Evolutionary conservation across 2,113 vertebrate genomes (phyloP).

Genomic region (Varanus komodoensis): DNA sequence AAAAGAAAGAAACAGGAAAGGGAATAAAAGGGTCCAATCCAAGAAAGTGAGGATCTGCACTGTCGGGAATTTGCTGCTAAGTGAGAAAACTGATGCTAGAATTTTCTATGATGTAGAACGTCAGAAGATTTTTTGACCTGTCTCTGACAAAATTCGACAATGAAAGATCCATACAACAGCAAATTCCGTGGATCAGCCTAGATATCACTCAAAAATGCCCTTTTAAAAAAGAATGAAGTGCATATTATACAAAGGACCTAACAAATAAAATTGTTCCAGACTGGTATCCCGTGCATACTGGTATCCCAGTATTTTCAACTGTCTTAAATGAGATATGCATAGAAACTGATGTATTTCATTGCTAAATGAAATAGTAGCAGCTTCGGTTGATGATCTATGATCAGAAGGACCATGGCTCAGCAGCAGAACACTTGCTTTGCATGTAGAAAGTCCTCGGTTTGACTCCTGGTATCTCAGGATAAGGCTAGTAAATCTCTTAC

Average conservation of each 20-base stretch:
- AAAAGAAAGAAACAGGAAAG: not conserved
- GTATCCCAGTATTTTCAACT: not conserved
- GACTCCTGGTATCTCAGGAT: too few relatives aligned
- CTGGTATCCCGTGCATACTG: too few relatives aligned
- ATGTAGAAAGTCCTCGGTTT: too few relatives aligned
- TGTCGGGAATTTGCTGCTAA: not conserved
- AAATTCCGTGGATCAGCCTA: not conserved
- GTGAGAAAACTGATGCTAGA: not conserved
- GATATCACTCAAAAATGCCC: not conserved
- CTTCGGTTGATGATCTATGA: not conserved
- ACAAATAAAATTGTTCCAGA: not conserved
- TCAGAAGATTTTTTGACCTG: not conserved
- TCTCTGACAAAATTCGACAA: not conserved
- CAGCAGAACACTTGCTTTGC: too few relatives aligned
- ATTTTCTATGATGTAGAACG: not conserved
- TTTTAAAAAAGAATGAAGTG: too few relatives aligned
- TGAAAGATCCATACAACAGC: not conserved
- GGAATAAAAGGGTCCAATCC: not conserved
- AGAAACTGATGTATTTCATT: not conserved
- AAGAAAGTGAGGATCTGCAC: accelerated
- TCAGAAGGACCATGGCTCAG: too few relatives aligned
- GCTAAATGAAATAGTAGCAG: too few relatives aligned
- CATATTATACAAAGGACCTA: not conserved
- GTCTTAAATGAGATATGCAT: not conserved
- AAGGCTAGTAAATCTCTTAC: too few relatives aligned